phyloP scores from a whole-genome alignment of 2,888 invertebrate genomes.

The Cabera pusaria region DNA sequence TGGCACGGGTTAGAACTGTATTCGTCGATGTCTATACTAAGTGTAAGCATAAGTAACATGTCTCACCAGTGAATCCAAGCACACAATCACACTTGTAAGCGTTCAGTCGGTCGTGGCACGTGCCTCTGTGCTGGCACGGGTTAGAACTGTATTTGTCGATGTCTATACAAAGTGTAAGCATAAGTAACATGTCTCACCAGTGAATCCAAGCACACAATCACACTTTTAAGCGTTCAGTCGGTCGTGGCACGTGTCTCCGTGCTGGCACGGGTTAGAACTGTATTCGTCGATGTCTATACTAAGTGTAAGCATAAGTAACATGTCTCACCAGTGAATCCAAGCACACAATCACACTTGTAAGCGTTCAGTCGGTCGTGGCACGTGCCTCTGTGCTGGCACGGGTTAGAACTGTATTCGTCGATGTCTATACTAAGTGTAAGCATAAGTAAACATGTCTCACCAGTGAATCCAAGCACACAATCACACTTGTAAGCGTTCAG shows the following conservation, averaged over 20 bases:
- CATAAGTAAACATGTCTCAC: too few species aligned
- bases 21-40: constrained; percentile 96
- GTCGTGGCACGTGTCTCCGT: constrained; percentile 94
- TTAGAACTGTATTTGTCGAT: constrained; percentile 97
- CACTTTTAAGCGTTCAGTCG: constrained; percentile 95
- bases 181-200: too few species aligned
- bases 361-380: constrained; percentile 94
- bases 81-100: constrained; percentile 96
- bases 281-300: constrained; percentile 96
- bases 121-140: constrained; percentile 96
- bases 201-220: constrained; percentile 91
- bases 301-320: too few species aligned
- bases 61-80: constrained; percentile 86
- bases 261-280: constrained; percentile 96
- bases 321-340: constrained; percentile 89
- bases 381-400: constrained; percentile 96
- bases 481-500: constrained; percentile 95
- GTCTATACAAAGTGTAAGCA: too few species aligned
- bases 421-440: too few species aligned
- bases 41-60: too few species aligned
- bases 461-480: constrained; percentile 90
- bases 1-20: constrained; percentile 97
- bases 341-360: constrained; percentile 94
- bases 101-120: constrained; percentile 93
- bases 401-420: constrained; percentile 96